These are phyloP conservation scores for Nannoperca australis DNA, from an alignment of 2,797 vertebrate species.

Conservation along the genomic window DNA sequence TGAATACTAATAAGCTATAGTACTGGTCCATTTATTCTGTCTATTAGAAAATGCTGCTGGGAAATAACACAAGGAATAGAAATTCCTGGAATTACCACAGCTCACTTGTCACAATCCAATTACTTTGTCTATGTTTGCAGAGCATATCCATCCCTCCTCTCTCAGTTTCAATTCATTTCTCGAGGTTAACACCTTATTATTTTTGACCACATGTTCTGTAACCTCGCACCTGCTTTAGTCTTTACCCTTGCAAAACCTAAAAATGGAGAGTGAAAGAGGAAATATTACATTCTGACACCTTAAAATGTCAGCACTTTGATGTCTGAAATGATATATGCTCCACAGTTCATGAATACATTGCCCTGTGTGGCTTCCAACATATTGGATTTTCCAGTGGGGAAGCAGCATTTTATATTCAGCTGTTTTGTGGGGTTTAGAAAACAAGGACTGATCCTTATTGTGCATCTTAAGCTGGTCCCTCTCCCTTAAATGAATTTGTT, in stretches of 20 bases:
- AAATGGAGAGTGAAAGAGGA: conserved; percentile 24
- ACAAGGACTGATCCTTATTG: conserved; percentile 58
- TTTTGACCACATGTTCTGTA: conserved; percentile 54
- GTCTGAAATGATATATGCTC: conserved; percentile 54
- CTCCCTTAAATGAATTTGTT: conserved; percentile 63
- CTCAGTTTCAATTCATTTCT: conserved; percentile 62
- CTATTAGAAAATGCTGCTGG: conserved; percentile 63
- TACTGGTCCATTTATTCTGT: conserved; percentile 40
- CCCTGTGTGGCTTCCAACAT: conserved; percentile 43
- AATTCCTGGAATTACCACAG: conserved; percentile 68
- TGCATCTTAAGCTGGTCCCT: conserved; percentile 58
- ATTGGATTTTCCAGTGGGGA: conserved; percentile 57
- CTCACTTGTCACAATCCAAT: conserved; percentile 80
- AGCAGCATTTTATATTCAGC: conserved; percentile 53
- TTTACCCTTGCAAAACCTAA: conserved; percentile 37
- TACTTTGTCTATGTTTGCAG: conserved; percentile 74
- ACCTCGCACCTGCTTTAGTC: conserved; percentile 38
- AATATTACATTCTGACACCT: conserved; percentile 39
- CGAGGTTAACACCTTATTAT: conserved; percentile 74
- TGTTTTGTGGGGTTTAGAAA: conserved; percentile 57
- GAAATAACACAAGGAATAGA: conserved; percentile 68
- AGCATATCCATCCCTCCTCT: conserved; percentile 47
- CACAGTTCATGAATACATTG: conserved; percentile 48
- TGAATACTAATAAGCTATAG: conserved; percentile 28
- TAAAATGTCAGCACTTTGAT: conserved; percentile 66